Conservation (phyloP, 2,797 vertebrate genomes). For the Paratrypauchen microcephalus region DNA sequence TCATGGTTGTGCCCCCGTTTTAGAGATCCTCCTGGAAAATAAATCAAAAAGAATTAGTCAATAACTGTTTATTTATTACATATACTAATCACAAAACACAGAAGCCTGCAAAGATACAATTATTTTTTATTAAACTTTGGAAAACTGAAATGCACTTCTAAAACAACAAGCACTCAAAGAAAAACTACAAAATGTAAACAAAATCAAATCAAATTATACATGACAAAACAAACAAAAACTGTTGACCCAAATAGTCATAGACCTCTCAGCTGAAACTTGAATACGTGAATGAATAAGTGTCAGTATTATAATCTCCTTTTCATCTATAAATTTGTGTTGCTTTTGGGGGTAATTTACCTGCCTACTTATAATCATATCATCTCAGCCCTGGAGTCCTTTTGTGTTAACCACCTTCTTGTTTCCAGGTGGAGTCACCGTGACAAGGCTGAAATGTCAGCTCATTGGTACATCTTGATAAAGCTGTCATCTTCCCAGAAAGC, state of each 20-base stretch:
- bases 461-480: constrained; percentile 39
- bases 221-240: background rate
- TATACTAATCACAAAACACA: background rate
- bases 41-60: background rate
- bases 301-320: background rate
- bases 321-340: background rate
- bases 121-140: background rate
- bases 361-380: background rate
- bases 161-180: background rate
- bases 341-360: background rate
- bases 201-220: background rate
- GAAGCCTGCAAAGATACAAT: background rate
- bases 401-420: constrained; percentile 7
- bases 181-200: background rate
- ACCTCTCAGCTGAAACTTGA: background rate
- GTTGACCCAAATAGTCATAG: background rate
- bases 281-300: too few species aligned
- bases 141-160: background rate
- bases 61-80: background rate
- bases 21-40: constrained; percentile 20
- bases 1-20: constrained; percentile 71
- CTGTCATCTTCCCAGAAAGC: constrained; percentile 28
- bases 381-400: constrained; percentile 13
- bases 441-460: constrained; percentile 29
- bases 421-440: constrained; percentile 18